Evolutionary conservation across 2,797 vertebrate genomes (phyloP).

Genomic region (Poecilia velifera): DNA sequence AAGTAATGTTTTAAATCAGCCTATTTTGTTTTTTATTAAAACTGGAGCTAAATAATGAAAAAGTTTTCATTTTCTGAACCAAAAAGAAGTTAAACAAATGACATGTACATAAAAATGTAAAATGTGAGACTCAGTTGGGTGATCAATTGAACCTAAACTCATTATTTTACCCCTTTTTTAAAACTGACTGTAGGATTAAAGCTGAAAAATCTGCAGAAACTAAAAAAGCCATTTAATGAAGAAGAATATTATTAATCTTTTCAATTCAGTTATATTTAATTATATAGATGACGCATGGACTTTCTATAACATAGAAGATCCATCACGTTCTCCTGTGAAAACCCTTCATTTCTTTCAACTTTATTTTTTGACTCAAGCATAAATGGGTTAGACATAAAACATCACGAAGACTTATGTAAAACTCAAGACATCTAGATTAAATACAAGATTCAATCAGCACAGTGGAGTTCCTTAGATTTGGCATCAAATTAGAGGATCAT

Average conservation of each 20-base stretch:
- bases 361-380: not conserved
- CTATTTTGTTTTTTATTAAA: not conserved
- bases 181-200: not conserved
- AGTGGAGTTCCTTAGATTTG: conserved; percentile 10
- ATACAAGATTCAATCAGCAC: conserved; percentile 23
- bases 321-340: not conserved
- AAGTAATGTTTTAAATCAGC: not conserved
- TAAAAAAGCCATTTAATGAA: not conserved
- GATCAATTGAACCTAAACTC: not conserved
- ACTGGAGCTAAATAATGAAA: no score
- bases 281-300: not conserved
- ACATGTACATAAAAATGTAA: not conserved
- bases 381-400: not conserved
- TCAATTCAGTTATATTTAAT: not conserved
- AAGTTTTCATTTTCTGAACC: not conserved
- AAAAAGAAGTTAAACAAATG: not conserved
- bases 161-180: not conserved
- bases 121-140: not conserved
- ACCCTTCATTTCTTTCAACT: not conserved
- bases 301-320: not conserved
- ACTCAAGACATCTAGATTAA: conserved; percentile 5
- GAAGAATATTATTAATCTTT: not conserved
- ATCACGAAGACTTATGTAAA: not conserved
- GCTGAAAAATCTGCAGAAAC: not conserved
- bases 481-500: conserved; percentile 10